Evolutionary conservation across 1,140 invertebrate genomes (phyloP).

Genomic region (Panagrolaimus sp.): DNA sequence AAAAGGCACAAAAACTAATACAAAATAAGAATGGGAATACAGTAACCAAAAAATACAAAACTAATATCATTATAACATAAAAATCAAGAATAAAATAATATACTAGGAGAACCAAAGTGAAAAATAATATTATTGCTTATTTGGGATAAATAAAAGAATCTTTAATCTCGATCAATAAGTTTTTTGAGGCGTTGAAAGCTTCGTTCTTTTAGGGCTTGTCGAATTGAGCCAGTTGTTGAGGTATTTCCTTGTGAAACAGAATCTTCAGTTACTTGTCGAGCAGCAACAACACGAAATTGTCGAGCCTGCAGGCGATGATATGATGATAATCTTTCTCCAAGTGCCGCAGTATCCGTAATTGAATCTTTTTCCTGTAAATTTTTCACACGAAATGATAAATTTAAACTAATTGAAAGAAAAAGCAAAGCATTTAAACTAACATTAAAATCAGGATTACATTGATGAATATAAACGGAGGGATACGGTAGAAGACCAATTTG

Average conservation of each 20-base stretch:
- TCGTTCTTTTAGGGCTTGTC: not conserved
- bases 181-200: slow-evolving; percentile 1
- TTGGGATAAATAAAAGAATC: too few relatives aligned
- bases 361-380: slow-evolving; percentile 1
- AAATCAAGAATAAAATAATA: too few relatives aligned
- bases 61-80: too few relatives aligned
- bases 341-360: slow-evolving; percentile 25
- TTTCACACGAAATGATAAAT: slow-evolving; percentile 10
- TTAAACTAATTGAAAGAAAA: slow-evolving; percentile 20
- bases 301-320: slow-evolving; percentile 50
- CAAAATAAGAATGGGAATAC: too few relatives aligned
- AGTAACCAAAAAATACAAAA: too few relatives aligned
- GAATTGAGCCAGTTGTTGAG: slow-evolving; percentile 24
- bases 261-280: slow-evolving; percentile 29
- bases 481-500: slow-evolving; percentile 54
- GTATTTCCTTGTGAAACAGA: slow-evolving; percentile 20
- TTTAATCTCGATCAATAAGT: slow-evolving; percentile 10
- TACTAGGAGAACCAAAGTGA: too few relatives aligned
- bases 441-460: slow-evolving; percentile 31
- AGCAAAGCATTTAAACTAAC: slow-evolving; percentile 20
- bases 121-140: too few relatives aligned
- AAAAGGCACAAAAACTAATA: too few relatives aligned
- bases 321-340: slow-evolving; percentile 42
- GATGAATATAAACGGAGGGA: slow-evolving; percentile 47
- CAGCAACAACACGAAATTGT: slow-evolving; percentile 52